phyloP scores from a whole-genome alignment of 2,797 vertebrate species.

The Geotrypetes seraphini region DNA sequence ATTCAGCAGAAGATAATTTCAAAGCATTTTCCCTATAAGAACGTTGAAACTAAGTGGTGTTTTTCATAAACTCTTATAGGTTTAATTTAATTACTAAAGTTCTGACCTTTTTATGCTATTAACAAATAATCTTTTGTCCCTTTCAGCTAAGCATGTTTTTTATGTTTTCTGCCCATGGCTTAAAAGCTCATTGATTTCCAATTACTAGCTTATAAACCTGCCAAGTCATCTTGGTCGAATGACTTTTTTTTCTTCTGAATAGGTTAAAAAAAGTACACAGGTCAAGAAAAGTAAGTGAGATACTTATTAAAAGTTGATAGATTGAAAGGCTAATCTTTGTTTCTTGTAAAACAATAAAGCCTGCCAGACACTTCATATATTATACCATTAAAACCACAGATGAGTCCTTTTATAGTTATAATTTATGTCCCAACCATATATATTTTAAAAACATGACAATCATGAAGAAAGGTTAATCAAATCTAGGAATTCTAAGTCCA shows the following conservation, averaged over 20 bases:
- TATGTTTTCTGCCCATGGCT: slow-evolving; percentile 24
- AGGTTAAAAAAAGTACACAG: slow-evolving; percentile 23
- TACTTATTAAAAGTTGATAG: no score
- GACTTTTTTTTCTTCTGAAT: slow-evolving; percentile 4
- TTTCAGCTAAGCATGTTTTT: slow-evolving; percentile 30
- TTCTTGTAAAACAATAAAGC: no score
- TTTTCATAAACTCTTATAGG: slow-evolving; percentile 19
- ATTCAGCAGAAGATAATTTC: not conserved
- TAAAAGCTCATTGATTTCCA: slow-evolving; percentile 41
- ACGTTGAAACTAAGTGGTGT: slow-evolving; percentile 1
- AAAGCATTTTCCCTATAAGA: slow-evolving; percentile 6
- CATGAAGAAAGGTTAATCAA: no score
- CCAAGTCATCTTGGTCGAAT: slow-evolving; percentile 19
- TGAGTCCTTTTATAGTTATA: no score
- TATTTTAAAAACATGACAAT: no score
- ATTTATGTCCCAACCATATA: no score
- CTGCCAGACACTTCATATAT: no score
- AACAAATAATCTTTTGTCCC: slow-evolving; percentile 36
- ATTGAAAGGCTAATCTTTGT: no score
- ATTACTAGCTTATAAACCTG: slow-evolving; percentile 37
- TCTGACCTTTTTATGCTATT: slow-evolving; percentile 32
- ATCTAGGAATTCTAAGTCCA: no score
- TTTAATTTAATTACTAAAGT: slow-evolving; percentile 43
- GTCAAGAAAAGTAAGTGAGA: no score
- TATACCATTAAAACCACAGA: no score